Base-by-base conservation (phyloP, 1,140 invertebrate genomes). In the Scaptomyza montana region DNA sequence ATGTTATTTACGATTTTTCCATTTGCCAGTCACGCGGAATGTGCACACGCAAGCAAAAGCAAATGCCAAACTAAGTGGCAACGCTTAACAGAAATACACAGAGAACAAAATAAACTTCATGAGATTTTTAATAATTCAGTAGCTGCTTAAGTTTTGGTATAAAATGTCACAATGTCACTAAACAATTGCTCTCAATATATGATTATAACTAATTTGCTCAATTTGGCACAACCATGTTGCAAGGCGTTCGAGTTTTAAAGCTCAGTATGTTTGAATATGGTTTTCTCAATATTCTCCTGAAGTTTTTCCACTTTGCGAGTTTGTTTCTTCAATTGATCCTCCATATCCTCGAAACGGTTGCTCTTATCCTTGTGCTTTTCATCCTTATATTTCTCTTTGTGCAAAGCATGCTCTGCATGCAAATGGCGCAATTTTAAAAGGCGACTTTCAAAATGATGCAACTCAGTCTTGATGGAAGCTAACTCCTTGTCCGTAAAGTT, bases 361-460 rank as follows among this genome's bases (percentile, higher is more conserved):
- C 93, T 92, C 91, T 95, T 95, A 57, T 94, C 93, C 43, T 94
- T 93, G 28, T 94, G 92, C 43, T 93, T 93, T 39, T 93, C 93
- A 61, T 94, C 93, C 93, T 94, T 94, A 68, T 94, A 93, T 74
- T 94, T 94, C 54, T 95, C 94, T 59, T 94, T 92, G 65, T 94
- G 94, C 67, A 95, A 91, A 50, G 95, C 94, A 66, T 95, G 94
- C 92, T 98, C 95, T 0, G 95, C 95, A 90, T 97, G 95, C 49
- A 98, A 91, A 82, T 96, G 95, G 53, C 96, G 94, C 30, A 98
- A 92, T 92, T 98, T 98, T 1, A 97, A 90, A 12, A 99, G 92
- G 19, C 97, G 93, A 36, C 95, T 95, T 92, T 99, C 97, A 92
- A 98, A 98, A 92, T 98, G 97, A 68, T 95, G 93, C 51, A 99